Conservation (phyloP, 2,888 invertebrate species). For the Elegia similella region DNA sequence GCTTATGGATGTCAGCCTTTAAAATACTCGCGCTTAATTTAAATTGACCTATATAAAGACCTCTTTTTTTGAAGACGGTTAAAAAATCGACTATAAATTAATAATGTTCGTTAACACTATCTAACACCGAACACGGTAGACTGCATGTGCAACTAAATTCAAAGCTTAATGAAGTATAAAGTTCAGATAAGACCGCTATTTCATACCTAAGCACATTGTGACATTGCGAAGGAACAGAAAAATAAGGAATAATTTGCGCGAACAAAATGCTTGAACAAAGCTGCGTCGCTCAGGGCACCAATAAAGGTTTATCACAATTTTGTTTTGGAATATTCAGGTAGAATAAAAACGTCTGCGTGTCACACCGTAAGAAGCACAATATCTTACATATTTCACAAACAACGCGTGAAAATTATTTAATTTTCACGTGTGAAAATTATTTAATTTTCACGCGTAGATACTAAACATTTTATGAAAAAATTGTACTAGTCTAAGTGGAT, state of each 20-base stretch:
- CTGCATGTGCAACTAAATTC: slow-evolving; percentile 5
- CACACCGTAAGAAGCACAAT: slow-evolving; percentile 36
- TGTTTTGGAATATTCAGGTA: slow-evolving; percentile 57
- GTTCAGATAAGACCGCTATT: background rate
- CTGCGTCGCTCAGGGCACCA: slow-evolving; percentile 43
- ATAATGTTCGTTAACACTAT: background rate
- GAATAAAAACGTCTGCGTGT: slow-evolving; percentile 36
- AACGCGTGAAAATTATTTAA: too few species aligned
- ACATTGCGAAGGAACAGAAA: slow-evolving; percentile 23
- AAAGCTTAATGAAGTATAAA: slow-evolving; percentile 3
- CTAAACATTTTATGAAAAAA: too few species aligned
- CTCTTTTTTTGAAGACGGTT: too few species aligned
- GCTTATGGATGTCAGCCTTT: too few species aligned
- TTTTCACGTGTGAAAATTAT: too few species aligned
- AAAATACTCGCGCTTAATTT: too few species aligned
- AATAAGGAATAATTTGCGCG: slow-evolving; percentile 42
- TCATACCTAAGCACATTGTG: slow-evolving; percentile 11
- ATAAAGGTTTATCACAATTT: slow-evolving; percentile 67
- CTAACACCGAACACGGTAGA: background rate
- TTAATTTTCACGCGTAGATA: too few species aligned
- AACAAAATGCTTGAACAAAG: slow-evolving; percentile 42
- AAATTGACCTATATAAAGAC: too few species aligned
- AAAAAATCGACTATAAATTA: background rate
- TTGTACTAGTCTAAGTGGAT: too few species aligned
- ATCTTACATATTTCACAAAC: too few species aligned